These are phyloP conservation scores for Drosophila lacteicornis DNA, from an alignment of 1,140 invertebrate genomes.

Conservation along the genomic window DNA sequence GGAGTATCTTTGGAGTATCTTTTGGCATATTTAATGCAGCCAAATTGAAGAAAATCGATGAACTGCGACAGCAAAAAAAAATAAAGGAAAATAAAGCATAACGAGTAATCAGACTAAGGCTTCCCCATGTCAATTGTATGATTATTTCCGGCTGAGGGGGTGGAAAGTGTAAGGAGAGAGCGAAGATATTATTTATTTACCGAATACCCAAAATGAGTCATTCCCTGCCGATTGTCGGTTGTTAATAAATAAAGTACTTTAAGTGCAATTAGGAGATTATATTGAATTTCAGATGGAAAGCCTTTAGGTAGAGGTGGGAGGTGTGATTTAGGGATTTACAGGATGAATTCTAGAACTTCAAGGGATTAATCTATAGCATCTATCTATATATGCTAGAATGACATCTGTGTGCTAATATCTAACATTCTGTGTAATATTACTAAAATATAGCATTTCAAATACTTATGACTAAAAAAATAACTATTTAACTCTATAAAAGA, in stretches of 20 bases:
- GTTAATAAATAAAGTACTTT: slow-evolving; percentile 3
- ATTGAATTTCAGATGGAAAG: not conserved
- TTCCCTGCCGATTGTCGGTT: not conserved
- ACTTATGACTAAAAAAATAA: no score
- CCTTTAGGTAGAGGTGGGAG: no score
- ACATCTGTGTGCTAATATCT: no score
- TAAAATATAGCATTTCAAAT: no score
- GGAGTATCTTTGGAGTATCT: slow-evolving; percentile 19
- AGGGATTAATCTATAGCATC: no score
- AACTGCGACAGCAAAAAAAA: slow-evolving; percentile 45
- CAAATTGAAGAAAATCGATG: slow-evolving; percentile 63
- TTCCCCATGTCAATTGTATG: slow-evolving; percentile 32
- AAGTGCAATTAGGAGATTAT: slow-evolving; percentile 13
- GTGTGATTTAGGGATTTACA: no score
- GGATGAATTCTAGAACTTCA: no score
- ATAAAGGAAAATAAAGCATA: slow-evolving; percentile 2
- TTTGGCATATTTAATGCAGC: slow-evolving; percentile 55
- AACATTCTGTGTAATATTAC: no score
- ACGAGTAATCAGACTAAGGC: slow-evolving; percentile 29
- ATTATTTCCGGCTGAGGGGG: not conserved
- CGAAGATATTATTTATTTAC: slow-evolving; percentile 2
- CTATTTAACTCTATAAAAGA: no score
- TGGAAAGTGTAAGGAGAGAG: slow-evolving; percentile 6
- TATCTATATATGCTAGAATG: no score
- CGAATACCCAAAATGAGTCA: slow-evolving; percentile 21